Evolutionary conservation across 1,140 invertebrate genomes (phyloP).

Genomic region (Drosophila hydei): DNA sequence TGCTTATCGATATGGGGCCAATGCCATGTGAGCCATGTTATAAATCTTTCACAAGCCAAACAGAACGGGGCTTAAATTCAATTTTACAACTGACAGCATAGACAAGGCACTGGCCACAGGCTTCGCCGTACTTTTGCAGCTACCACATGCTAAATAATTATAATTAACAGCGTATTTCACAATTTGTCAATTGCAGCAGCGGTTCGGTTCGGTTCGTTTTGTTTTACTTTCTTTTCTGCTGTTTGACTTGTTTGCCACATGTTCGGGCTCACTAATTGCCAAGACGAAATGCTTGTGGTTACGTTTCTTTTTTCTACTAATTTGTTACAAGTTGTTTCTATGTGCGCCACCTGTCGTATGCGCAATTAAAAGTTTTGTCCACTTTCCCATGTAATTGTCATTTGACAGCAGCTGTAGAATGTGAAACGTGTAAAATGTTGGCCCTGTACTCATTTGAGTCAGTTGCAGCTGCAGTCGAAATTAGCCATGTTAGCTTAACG

Average conservation of each 20-base stretch:
- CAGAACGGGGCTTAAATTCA: constrained; percentile 70
- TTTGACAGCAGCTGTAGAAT: constrained; percentile 56
- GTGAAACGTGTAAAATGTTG: constrained; percentile 27
- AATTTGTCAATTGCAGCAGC: constrained; percentile 65
- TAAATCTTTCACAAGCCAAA: constrained; percentile 80
- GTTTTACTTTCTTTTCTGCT: constrained; percentile 17
- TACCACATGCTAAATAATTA: constrained; percentile 33
- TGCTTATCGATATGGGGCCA: constrained; percentile 77
- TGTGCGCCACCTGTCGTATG: constrained; percentile 70
- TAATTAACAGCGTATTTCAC: constrained; percentile 55
- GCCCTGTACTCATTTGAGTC: constrained; percentile 54
- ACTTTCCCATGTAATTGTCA: constrained; percentile 53
- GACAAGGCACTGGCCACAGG: constrained; percentile 48
- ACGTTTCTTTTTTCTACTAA: constrained; percentile 14
- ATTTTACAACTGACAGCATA: constrained; percentile 74
- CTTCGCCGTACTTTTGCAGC: neutral
- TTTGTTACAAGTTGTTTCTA: constrained; percentile 32
- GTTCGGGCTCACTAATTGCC: constrained; percentile 44
- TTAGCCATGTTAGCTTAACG: constrained; percentile 59
- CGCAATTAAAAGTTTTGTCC: constrained; percentile 72
- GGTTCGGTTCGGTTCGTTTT: too few relatives aligned
- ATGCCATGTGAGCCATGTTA: constrained; percentile 60
- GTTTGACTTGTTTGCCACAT: constrained; percentile 8
- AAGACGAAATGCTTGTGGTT: constrained; percentile 33
- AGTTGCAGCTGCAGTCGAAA: constrained; percentile 45